phyloP scores from a whole-genome alignment of 2,113 vertebrate species.

The Ariopsis seemanni region DNA sequence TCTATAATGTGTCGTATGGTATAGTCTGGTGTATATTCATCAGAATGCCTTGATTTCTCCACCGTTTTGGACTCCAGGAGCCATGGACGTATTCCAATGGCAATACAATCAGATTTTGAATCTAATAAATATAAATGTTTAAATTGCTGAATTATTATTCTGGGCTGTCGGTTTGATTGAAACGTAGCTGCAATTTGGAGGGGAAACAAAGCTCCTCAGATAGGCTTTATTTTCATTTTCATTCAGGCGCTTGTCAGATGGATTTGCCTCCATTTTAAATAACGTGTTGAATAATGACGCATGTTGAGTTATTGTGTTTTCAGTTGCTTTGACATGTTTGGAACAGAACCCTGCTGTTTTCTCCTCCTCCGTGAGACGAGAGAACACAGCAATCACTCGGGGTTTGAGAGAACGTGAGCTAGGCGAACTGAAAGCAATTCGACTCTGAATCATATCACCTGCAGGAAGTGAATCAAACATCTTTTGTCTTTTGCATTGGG shows the following conservation, averaged over 20 bases:
- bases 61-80: neutral
- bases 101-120: neutral
- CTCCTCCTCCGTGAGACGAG: neutral
- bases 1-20: neutral
- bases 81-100: neutral
- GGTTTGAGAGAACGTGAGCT: too few species aligned
- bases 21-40: neutral
- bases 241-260: neutral
- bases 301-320: neutral
- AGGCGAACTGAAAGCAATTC: neutral
- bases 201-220: neutral
- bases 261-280: neutral
- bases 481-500: neutral
- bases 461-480: neutral
- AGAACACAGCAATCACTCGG: neutral
- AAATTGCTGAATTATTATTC: neutral
- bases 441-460: neutral
- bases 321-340: neutral
- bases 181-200: neutral
- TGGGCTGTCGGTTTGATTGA: neutral
- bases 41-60: neutral
- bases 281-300: neutral
- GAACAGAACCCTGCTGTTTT: neutral
- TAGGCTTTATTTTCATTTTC: neutral
- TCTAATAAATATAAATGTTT: constrained; percentile 6